Evolutionary conservation across 2,888 invertebrate genomes (phyloP).

Genomic region (Coecobrya sp.): DNA sequence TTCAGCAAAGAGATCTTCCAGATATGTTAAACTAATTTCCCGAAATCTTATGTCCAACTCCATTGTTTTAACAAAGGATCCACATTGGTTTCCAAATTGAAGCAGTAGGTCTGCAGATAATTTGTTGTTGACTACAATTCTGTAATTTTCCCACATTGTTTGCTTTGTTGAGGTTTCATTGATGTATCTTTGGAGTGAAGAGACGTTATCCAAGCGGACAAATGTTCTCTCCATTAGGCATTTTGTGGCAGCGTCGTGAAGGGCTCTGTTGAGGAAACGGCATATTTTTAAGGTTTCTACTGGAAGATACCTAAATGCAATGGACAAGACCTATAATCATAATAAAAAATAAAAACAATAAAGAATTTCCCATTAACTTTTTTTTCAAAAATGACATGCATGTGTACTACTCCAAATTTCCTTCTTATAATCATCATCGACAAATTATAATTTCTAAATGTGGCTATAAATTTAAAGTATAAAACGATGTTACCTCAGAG

Average conservation of each 20-base stretch:
- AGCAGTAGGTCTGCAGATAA: slow-evolving; percentile 38
- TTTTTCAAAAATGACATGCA: no score
- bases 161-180: slow-evolving; percentile 48
- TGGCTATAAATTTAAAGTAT: neutral
- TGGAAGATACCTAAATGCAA: slow-evolving; percentile 63
- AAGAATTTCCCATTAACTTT: neutral
- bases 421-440: no score
- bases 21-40: slow-evolving; percentile 52
- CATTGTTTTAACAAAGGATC: slow-evolving; percentile 41
- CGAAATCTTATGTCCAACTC: slow-evolving; percentile 63
- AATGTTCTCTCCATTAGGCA: neutral
- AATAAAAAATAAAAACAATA: slow-evolving; percentile 1
- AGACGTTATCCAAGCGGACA: slow-evolving; percentile 63
- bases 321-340: slow-evolving; percentile 53
- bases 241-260: slow-evolving; percentile 57
- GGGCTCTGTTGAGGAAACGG: slow-evolving; percentile 64
- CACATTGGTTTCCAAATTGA: slow-evolving; percentile 66
- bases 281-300: slow-evolving; percentile 64
- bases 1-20: slow-evolving; percentile 69
- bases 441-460: neutral
- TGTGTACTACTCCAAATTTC: no score
- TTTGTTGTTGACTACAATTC: slow-evolving; percentile 54
- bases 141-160: slow-evolving; percentile 70
- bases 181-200: slow-evolving; percentile 51
- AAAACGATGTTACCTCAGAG: slow-evolving; percentile 56